Conservation (phyloP, 2,888 invertebrate genomes). For the Amphimallon solstitiale region DNA sequence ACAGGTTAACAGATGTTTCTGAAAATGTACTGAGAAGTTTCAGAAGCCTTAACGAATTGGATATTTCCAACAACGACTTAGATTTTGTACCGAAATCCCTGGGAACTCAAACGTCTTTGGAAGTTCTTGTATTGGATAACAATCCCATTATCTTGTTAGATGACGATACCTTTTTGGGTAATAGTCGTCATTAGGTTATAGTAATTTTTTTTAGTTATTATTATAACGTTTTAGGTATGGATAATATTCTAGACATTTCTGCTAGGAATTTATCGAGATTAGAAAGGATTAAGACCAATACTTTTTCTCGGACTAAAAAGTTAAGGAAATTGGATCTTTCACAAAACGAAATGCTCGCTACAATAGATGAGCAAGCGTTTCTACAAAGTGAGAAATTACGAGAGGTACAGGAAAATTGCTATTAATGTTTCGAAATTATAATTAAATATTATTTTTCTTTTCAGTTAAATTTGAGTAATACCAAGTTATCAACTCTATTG, state of each 20-base stretch:
- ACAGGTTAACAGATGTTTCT: conserved; percentile 69
- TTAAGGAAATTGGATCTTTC: conserved; percentile 55
- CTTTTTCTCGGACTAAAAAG: conserved; percentile 54
- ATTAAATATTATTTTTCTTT: too few relatives aligned
- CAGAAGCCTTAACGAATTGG: conserved; percentile 66
- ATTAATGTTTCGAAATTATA: too few relatives aligned
- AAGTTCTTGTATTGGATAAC: conserved; percentile 70
- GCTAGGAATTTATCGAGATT: conserved; percentile 70
- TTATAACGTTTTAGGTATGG: conserved; percentile 63
- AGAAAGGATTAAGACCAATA: conserved; percentile 63
- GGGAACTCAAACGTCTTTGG: conserved; percentile 66
- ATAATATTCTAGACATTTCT: conserved; percentile 68
- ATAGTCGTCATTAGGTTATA: conserved; percentile 42
- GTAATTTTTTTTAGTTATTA: not conserved
- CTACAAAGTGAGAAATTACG: conserved; percentile 65
- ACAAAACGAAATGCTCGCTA: conserved; percentile 51
- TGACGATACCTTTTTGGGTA: conserved; percentile 71
- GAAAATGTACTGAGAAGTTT: conserved; percentile 66
- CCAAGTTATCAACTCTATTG: conserved; percentile 68
- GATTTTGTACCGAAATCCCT: conserved; percentile 69
- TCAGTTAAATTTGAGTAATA: conserved; percentile 73
- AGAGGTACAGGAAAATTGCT: conserved; percentile 62
- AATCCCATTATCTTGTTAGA: conserved; percentile 70
- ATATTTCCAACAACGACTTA: conserved; percentile 71
- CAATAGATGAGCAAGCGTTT: conserved; percentile 71